A percentile compares a stretch with the other conserved stretches of the same genome.
These are phyloP conservation scores for Malurus melanocephalus DNA, from an alignment of 2,113 vertebrate genomes.

Conservation along the genomic window DNA sequence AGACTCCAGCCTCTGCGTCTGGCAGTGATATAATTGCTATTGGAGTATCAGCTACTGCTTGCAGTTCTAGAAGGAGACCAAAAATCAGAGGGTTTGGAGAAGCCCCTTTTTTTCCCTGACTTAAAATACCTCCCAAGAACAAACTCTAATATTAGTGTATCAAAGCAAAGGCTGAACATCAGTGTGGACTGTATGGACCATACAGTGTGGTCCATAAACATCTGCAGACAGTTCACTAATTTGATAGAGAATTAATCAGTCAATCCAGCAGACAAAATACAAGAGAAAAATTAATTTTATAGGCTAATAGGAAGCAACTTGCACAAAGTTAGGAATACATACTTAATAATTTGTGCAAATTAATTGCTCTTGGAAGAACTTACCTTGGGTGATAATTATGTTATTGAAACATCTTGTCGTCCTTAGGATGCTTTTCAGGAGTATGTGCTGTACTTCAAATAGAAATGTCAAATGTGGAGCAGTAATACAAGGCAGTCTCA, in stretches of 20 bases:
- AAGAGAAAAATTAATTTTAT: not conserved
- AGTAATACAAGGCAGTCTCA: not conserved
- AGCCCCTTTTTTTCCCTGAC: not conserved
- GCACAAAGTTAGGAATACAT: not conserved
- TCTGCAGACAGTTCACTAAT: not conserved
- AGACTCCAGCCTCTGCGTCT: slow-evolving; percentile 31
- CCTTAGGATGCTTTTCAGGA: not conserved
- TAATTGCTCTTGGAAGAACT: not conserved
- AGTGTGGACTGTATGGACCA: too few relatives aligned
- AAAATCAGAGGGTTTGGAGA: not conserved
- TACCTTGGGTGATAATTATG: not conserved
- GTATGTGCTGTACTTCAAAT: not conserved
- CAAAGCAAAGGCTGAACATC: not conserved
- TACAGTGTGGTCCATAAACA: not conserved
- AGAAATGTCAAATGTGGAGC: not conserved
- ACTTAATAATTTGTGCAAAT: not conserved
- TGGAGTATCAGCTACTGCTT: not conserved
- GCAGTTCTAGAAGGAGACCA: not conserved
- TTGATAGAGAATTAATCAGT: not conserved
- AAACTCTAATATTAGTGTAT: not conserved
- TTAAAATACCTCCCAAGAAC: not conserved
- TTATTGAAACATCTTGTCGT: not conserved
- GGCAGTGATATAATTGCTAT: not conserved
- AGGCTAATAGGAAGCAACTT: not conserved
- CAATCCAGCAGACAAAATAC: not conserved